Percentiles rank a stretch among this genome's conserved stretches.
Evolutionary conservation across 1,140 invertebrate genomes (phyloP).

Genomic region (Drosophila repleta): DNA sequence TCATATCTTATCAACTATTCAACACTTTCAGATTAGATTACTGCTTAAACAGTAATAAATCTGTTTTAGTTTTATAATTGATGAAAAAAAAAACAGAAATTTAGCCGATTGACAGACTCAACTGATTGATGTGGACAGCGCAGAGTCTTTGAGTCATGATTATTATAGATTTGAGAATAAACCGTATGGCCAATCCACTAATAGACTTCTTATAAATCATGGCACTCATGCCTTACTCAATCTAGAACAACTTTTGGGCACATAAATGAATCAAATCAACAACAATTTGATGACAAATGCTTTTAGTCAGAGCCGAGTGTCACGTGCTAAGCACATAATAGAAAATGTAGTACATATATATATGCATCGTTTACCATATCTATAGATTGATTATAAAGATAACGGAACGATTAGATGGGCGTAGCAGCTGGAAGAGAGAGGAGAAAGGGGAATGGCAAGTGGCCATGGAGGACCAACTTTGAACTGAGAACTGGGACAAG

Average conservation of each 20-base stretch:
- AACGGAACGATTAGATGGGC: conserved; percentile 10
- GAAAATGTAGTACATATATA: not conserved
- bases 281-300: not conserved
- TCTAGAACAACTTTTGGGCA: too few species aligned
- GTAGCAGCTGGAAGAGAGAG: not conserved
- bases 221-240: too few species aligned
- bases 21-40: not conserved
- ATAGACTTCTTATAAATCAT: too few species aligned
- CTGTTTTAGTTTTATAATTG: not conserved
- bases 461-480: conserved; percentile 2
- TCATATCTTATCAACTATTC: not conserved
- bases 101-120: not conserved
- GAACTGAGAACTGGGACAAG: conserved; percentile 1
- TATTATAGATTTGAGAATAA: too few species aligned
- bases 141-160: too few species aligned
- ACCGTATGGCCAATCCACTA: too few species aligned
- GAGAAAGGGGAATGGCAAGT: not conserved
- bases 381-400: conserved; percentile 18
- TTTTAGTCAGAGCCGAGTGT: not conserved
- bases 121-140: not conserved
- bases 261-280: too few species aligned
- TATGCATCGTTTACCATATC: conserved; percentile 4
- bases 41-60: not conserved
- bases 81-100: not conserved
- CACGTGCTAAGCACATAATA: conserved; percentile 2